Base-by-base conservation (phyloP, 2,113 vertebrate species). In the Platichthys flesus region DNA sequence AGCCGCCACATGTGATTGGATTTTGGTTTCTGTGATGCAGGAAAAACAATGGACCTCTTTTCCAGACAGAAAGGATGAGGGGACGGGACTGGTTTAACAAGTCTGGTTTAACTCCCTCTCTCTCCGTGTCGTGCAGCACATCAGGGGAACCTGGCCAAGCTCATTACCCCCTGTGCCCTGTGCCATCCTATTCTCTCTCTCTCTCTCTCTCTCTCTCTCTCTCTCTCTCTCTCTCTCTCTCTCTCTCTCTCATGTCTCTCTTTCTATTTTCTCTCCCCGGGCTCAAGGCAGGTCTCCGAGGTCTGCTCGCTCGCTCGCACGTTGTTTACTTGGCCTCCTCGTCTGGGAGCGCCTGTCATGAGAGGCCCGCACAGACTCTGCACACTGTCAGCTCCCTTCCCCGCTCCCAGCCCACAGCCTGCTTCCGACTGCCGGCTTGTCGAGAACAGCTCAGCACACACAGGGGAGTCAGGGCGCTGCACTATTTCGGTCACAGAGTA, bases 401-500 rank as follows among this genome's bases (percentile, higher is more conserved):
- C 61, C 3, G 15, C 63, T 84, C 82, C 49, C 61, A 70, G 82
- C 60, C 68, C 82, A 49, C 61, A 67, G 82, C 61, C 68, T 78
- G 79, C 71, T 77, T 76, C 74, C 66, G 8, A 49, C 76, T 52
- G 79, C 52, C 70, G 76, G 76, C 81, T 85, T 72, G 89, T 76
- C 90, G 83, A 20, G 63, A 76, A 79, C 79, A 81, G 76, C 78
- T 76, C 78, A 64, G 64, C 59, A 58, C 76, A 72, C 88, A 76
- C 85, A 65, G 42, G 82, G 80, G 82, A 87, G 72, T 62, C 13
- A 0, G 75, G 47, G 47, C 66, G 67, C 76, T 51, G 71, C 42
- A 67, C 87, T 90, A 91, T 92, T 91, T 86, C 83, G 78, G 87
- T 90, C 79, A 56, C 88, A 87, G 81, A 85, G 83, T 80, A 88